Evolutionary conservation across 2,113 vertebrate species (phyloP).

Genomic region (Platysteira castanea): DNA sequence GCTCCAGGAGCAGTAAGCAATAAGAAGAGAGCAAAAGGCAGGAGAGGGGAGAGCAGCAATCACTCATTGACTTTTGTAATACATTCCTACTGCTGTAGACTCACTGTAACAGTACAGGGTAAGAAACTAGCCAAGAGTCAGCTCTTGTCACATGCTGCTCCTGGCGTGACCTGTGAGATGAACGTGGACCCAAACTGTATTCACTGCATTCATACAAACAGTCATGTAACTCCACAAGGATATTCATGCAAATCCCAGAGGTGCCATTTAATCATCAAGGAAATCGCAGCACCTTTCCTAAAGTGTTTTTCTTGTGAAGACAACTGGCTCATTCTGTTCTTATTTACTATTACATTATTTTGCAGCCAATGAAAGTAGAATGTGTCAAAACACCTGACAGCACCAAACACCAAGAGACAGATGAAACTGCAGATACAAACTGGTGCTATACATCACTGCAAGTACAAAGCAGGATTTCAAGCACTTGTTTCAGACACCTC

Average conservation of each 20-base stretch:
- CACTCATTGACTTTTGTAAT: neutral
- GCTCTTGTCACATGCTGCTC: neutral
- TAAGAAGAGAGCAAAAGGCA: neutral
- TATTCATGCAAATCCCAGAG: neutral
- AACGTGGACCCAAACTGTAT: neutral
- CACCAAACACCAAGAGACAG: neutral
- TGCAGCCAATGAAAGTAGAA: neutral
- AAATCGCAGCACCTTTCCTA: neutral
- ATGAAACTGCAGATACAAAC: conserved; percentile 1
- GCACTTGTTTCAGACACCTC: neutral
- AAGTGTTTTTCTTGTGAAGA: neutral
- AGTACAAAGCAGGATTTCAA: neutral
- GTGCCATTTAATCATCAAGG: neutral
- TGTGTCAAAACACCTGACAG: neutral
- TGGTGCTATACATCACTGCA: neutral
- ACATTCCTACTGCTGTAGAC: neutral
- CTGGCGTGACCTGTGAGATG: neutral
- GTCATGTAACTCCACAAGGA: neutral
- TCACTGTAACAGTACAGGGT: neutral
- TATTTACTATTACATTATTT: conserved; percentile 1
- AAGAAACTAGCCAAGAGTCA: neutral
- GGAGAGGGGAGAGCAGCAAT: neutral
- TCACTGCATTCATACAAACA: neutral
- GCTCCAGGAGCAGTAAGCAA: neutral
- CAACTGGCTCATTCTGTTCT: neutral